Evolutionary conservation across 2,888 invertebrate genomes (phyloP).

Genomic region (Zaprionus lineosus): DNA sequence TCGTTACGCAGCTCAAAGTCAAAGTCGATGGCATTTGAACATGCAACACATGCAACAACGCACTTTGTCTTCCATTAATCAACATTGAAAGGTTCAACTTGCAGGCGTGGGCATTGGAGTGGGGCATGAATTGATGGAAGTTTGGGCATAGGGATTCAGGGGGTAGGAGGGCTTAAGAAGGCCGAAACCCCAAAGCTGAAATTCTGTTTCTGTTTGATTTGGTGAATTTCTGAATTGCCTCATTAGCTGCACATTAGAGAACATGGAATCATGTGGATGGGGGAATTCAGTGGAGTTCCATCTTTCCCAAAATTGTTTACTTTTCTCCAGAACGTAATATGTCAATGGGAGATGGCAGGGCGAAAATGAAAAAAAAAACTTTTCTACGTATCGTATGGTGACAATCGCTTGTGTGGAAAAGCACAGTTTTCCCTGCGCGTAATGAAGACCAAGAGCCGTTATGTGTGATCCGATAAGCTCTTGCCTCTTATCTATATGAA

Average conservation of each 20-base stretch:
- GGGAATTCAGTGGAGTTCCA: no score
- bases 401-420: no score
- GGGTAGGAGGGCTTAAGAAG: no score
- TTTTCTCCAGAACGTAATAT: no score
- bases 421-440: no score
- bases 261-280: constrained; percentile 3
- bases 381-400: no score
- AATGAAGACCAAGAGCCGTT: no score
- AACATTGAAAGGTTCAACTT: constrained; percentile 66
- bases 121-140: not conserved
- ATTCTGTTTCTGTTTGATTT: constrained; percentile 43
- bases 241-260: constrained; percentile 51
- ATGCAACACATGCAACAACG: constrained; percentile 43
- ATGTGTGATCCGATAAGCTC: no score
- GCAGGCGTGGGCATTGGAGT: constrained; percentile 18
- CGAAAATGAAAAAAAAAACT: no score
- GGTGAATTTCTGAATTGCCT: constrained; percentile 44
- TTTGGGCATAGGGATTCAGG: not conserved
- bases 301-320: no score
- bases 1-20: constrained; percentile 73
- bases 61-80: constrained; percentile 61
- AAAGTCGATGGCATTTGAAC: constrained; percentile 58
- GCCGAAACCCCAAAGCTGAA: constrained; percentile 4
- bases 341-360: no score
- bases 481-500: no score